A percentile compares a stretch with the other conserved stretches of the same genome.
Evolutionary conservation across 2,113 vertebrate species (phyloP).

Genomic region (Oxyura jamaicensis): DNA sequence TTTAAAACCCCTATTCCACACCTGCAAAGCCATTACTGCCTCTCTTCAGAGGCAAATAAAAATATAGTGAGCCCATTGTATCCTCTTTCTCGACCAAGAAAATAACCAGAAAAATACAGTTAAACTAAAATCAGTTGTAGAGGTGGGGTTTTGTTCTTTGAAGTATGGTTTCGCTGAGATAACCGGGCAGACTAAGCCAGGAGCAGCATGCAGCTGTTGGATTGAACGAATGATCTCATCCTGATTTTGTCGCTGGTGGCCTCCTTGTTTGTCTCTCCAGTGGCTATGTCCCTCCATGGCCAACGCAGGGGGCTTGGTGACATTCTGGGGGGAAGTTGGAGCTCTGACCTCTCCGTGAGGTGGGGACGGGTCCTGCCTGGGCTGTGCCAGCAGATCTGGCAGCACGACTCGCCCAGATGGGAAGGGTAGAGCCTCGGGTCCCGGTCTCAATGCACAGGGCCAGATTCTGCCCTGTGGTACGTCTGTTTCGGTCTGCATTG

Average conservation of each 20-base stretch:
- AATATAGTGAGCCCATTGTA: conserved; percentile 31
- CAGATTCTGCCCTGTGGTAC: background rate
- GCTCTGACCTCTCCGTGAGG: background rate
- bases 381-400: background rate
- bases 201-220: background rate
- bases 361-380: fast-evolving
- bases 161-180: background rate
- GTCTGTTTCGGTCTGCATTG: too few species aligned
- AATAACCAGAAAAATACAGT: conserved; percentile 19
- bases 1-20: conserved; percentile 60
- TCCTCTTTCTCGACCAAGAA: conserved; percentile 30
- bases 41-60: conserved; percentile 52
- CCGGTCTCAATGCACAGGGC: background rate
- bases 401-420: background rate
- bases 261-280: background rate
- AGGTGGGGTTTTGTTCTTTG: background rate
- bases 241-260: background rate
- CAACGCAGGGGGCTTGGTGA: background rate
- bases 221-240: background rate
- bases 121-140: background rate
- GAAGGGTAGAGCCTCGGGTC: background rate
- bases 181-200: background rate
- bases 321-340: background rate
- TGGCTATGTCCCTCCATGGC: background rate
- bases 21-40: conserved; percentile 50